Conservation (phyloP, 92 coral and sea anemone species). For the Anthopleura xanthogrammica region DNA sequence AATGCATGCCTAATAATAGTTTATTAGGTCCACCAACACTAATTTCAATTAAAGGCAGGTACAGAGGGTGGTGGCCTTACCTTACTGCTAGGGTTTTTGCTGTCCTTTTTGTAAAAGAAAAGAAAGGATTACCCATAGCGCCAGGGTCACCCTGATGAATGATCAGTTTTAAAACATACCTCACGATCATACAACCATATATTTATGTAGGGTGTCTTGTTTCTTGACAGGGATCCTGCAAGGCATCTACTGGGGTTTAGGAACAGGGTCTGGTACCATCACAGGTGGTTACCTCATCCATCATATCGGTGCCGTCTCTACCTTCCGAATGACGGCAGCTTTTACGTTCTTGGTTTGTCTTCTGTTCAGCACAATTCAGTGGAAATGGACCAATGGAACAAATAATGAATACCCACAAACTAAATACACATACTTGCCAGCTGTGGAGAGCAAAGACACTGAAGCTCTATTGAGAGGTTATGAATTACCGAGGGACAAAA, state of each 20-base stretch:
- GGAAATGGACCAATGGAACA: conserved; percentile 71
- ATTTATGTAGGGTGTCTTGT: not conserved
- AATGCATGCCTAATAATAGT: no score
- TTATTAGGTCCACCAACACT: no score
- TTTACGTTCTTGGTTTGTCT: conserved; percentile 67
- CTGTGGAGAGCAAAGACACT: conserved; percentile 84
- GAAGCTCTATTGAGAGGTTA: conserved; percentile 78
- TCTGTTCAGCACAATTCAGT: conserved; percentile 82
- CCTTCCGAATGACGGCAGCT: conserved; percentile 84
- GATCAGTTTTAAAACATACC: not conserved
- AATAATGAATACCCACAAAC: conserved; percentile 46
- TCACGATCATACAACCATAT: not conserved
- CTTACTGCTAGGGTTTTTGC: no score
- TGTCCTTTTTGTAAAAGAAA: no score
- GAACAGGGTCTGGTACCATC: conserved; percentile 91
- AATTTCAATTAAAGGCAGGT: no score
- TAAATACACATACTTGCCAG: conserved; percentile 77
- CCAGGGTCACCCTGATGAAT: no score
- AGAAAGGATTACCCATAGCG: not conserved
- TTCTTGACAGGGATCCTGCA: conserved; percentile 79
- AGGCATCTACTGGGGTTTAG: conserved; percentile 98
- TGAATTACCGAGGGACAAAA: conserved; percentile 25
- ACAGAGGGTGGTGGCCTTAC: no score
- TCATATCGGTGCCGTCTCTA: conserved; percentile 80
- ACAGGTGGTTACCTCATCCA: conserved; percentile 91